Conservation (phyloP, 64 coral and sea anemone species). For the Stylophora pistillata region DNA sequence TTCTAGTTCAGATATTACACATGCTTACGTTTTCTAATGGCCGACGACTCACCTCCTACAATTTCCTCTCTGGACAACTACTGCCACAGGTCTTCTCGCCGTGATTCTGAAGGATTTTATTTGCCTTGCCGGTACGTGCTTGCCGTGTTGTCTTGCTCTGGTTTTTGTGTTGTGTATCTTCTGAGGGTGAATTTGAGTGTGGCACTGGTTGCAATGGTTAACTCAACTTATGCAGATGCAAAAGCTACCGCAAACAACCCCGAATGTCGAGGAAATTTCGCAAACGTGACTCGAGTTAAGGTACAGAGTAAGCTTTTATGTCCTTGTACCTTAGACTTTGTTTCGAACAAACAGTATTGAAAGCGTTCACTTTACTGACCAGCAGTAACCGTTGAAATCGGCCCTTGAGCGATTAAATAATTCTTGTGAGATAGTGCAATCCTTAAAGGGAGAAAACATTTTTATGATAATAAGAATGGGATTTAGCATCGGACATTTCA, state of each 20-base stretch:
- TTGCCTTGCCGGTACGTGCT: constrained; percentile 26
- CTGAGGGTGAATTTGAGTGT: constrained; percentile 61
- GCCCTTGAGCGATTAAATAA: no score
- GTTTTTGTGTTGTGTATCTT: constrained; percentile 49
- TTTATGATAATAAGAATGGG: no score
- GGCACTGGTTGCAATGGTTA: constrained; percentile 67
- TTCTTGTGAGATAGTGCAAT: no score
- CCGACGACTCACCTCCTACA: neutral
- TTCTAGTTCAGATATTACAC: no score
- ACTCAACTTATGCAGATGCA: constrained; percentile 51
- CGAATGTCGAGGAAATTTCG: constrained; percentile 24
- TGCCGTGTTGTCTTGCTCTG: constrained; percentile 31
- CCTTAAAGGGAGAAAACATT: no score
- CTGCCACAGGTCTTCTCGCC: neutral
- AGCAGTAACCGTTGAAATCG: no score
- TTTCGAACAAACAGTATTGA: neutral
- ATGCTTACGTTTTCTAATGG: no score
- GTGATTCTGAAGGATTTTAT: neutral
- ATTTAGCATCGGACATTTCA: no score
- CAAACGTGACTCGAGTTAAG: neutral
- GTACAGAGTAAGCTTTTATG: neutral
- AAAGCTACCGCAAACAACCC: constrained; percentile 9
- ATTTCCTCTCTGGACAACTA: neutral
- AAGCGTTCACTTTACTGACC: no score
- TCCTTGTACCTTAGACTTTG: neutral